phyloP scores from a whole-genome alignment of 2,113 vertebrate genomes.

The Lates calcarifer region DNA sequence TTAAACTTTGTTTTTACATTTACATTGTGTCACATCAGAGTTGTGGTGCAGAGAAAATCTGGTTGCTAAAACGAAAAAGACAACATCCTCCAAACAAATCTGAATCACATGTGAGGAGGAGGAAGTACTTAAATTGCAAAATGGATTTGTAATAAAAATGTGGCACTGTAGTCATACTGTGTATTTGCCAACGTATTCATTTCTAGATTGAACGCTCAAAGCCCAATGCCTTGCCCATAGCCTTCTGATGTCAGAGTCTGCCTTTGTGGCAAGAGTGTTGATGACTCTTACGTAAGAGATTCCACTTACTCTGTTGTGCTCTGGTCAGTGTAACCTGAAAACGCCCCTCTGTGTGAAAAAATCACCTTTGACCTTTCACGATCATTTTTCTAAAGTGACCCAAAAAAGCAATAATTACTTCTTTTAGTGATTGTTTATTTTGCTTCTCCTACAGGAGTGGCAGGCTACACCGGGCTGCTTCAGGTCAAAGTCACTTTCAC shows the following conservation, averaged over 20 bases:
- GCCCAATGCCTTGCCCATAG: background rate
- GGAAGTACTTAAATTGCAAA: conserved; percentile 34
- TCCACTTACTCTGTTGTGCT: background rate
- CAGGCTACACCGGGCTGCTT: background rate
- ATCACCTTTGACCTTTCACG: too few relatives aligned
- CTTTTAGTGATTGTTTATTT: background rate
- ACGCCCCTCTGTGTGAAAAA: background rate
- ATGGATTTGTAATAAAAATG: background rate
- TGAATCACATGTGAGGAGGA: conserved; percentile 24
- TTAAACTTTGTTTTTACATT: conserved; percentile 9
- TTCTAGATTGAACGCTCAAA: background rate
- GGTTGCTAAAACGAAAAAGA: conserved; percentile 39
- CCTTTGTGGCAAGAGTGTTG: conserved; percentile 18
- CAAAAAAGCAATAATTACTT: too few relatives aligned
- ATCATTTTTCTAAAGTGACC: too few relatives aligned
- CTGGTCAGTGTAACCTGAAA: background rate
- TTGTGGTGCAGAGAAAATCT: background rate
- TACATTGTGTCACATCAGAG: background rate
- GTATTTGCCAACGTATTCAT: conserved; percentile 3
- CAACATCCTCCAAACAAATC: conserved; percentile 7
- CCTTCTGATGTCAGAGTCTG: conserved; percentile 11
- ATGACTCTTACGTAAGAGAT: conserved; percentile 12
- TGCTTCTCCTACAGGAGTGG: background rate
- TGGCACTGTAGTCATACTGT: background rate
- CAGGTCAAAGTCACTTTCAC: background rate